A percentile compares a stretch with the other conserved stretches of the same genome.
Evolutionary conservation across 2,888 invertebrate species (phyloP).

Genomic region (Drosophila quinaria): DNA sequence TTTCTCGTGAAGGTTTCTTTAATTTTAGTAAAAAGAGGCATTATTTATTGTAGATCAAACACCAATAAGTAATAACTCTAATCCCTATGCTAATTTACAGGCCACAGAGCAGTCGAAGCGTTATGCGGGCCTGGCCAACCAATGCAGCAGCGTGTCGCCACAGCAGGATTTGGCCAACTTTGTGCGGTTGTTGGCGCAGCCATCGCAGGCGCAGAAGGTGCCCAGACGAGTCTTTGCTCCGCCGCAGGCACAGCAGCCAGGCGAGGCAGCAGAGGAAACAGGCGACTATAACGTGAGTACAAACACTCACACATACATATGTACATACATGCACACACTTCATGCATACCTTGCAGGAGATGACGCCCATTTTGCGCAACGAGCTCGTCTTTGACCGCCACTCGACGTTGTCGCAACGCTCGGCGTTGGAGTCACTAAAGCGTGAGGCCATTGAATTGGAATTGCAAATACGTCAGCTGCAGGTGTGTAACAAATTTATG

Average conservation of each 20-base stretch:
- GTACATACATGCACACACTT: neutral
- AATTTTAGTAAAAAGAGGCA: neutral
- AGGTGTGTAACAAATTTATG: slow-evolving; percentile 85
- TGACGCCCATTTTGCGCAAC: slow-evolving; percentile 91
- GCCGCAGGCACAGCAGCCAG: slow-evolving; percentile 87
- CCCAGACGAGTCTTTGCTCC: slow-evolving; percentile 88
- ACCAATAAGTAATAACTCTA: neutral
- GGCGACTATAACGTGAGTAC: slow-evolving; percentile 86
- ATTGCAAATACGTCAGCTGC: slow-evolving; percentile 93
- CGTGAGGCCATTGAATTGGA: slow-evolving; percentile 95
- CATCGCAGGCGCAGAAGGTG: slow-evolving; percentile 86
- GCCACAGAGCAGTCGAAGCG: slow-evolving; percentile 93
- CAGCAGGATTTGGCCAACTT: slow-evolving; percentile 88
- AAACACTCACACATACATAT: neutral
- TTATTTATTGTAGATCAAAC: neutral
- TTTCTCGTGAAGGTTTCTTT: too few relatives aligned
- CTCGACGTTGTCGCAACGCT: slow-evolving; percentile 90
- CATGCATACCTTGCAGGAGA: slow-evolving; percentile 86
- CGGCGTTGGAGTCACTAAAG: slow-evolving; percentile 91
- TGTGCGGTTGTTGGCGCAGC: slow-evolving; percentile 89
- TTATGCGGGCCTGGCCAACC: slow-evolving; percentile 92
- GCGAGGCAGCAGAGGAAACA: slow-evolving; percentile 85
- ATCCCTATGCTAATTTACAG: slow-evolving; percentile 77
- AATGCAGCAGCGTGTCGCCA: slow-evolving; percentile 91
- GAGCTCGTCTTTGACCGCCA: slow-evolving; percentile 94